These are phyloP conservation scores for Ditula angustiorana DNA, from an alignment of 2,888 invertebrate species.

Conservation along the genomic window DNA sequence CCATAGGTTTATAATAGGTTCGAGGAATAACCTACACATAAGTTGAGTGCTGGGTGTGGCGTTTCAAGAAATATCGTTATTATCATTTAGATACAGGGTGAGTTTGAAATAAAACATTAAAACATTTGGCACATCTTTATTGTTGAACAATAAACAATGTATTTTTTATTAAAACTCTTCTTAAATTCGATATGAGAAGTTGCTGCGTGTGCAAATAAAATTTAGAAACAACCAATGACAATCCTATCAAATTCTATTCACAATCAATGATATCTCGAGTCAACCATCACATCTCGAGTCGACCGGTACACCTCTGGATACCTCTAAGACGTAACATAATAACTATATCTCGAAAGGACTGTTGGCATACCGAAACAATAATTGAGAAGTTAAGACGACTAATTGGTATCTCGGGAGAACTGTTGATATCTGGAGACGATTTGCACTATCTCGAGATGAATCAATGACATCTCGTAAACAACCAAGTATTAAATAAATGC, in stretches of 20 bases:
- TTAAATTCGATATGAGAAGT: slow-evolving; percentile 45
- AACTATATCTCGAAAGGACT: not conserved
- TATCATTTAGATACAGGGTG: too few relatives aligned
- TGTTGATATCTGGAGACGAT: not conserved
- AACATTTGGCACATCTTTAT: slow-evolving; percentile 47
- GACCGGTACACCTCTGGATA: not conserved
- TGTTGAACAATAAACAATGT: slow-evolving; percentile 49
- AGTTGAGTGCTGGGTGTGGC: too few relatives aligned
- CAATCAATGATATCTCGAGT: slow-evolving; percentile 1
- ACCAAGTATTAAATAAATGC: slow-evolving; percentile 35
- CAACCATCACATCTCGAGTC: not conserved
- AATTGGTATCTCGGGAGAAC: not conserved
- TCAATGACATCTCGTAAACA: slow-evolving; percentile 4
- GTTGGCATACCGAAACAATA: not conserved
- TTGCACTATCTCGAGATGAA: not conserved
- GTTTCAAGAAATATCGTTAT: too few relatives aligned
- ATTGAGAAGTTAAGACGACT: not conserved
- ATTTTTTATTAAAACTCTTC: slow-evolving; percentile 39
- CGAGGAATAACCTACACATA: too few relatives aligned
- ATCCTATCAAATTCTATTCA: too few relatives aligned
- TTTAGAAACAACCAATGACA: slow-evolving; percentile 8
- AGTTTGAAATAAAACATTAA: slow-evolving; percentile 35
- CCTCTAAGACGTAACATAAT: not conserved
- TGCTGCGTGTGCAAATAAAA: slow-evolving; percentile 29
- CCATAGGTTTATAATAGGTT: too few relatives aligned